These are phyloP conservation scores for Drosophila macrospina DNA, from an alignment of 2,888 invertebrate species.

Conservation along the genomic window DNA sequence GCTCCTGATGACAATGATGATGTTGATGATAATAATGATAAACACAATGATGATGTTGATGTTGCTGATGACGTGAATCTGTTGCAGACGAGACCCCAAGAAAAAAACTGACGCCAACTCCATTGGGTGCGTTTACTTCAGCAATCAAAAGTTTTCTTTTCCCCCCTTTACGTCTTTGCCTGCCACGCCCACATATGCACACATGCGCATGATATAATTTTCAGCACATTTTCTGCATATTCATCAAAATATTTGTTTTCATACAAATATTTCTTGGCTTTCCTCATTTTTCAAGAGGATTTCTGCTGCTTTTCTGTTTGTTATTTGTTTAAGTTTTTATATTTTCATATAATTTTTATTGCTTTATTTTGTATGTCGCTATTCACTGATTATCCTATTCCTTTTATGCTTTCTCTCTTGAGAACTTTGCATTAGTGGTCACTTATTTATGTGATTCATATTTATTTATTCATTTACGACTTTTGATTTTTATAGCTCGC, in stretches of 20 bases:
- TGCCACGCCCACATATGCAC: slow-evolving; percentile 12
- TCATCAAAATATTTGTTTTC: slow-evolving; percentile 58
- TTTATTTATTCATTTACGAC: slow-evolving; percentile 5
- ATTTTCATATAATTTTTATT: slow-evolving; percentile 53
- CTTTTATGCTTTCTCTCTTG: slow-evolving; percentile 14
- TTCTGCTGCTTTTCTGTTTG: slow-evolving; percentile 2
- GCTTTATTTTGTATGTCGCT: slow-evolving; percentile 33
- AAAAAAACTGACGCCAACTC: slow-evolving; percentile 59
- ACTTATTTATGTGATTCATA: slow-evolving; percentile 11
- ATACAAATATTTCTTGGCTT: slow-evolving; percentile 15
- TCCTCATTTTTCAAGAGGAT: slow-evolving; percentile 8
- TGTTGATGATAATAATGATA: slow-evolving; percentile 23
- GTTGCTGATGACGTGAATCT: slow-evolving; percentile 36
- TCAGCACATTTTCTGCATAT: slow-evolving; percentile 65
- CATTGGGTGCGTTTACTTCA: slow-evolving; percentile 48
- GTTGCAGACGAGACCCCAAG: slow-evolving; percentile 29
- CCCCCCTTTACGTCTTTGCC: slow-evolving; percentile 7
- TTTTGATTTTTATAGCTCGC: slow-evolving; percentile 21
- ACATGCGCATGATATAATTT: slow-evolving; percentile 34
- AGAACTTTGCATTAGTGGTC: slow-evolving; percentile 34
- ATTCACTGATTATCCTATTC: slow-evolving; percentile 2
- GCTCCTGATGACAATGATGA: slow-evolving; percentile 16
- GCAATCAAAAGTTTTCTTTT: slow-evolving; percentile 49
- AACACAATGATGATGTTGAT: slow-evolving; percentile 33
- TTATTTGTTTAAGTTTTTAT: slow-evolving; percentile 29